These are phyloP conservation scores for Zaprionus lachaisei DNA, from an alignment of 1,140 invertebrate genomes.

Conservation along the genomic window DNA sequence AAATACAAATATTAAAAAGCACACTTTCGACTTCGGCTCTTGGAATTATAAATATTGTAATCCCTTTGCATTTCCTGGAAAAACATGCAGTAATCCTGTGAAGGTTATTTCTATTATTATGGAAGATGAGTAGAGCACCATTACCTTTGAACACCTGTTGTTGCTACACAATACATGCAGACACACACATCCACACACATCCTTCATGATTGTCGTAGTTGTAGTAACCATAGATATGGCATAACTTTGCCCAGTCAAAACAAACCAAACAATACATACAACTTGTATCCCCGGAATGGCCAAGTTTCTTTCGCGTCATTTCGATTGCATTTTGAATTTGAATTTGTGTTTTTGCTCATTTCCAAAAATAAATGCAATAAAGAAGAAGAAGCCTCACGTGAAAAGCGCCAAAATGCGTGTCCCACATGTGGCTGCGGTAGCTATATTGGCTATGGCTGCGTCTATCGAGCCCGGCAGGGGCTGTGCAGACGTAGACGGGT, in stretches of 20 bases:
- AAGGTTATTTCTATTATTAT: not conserved
- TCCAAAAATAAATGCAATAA: constrained; percentile 66
- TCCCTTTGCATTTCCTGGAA: not conserved
- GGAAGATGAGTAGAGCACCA: not conserved
- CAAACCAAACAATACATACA: constrained; percentile 15
- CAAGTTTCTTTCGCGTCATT: constrained; percentile 8
- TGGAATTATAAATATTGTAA: not conserved
- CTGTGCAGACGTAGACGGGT: constrained; percentile 4
- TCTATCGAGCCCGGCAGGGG: constrained; percentile 11
- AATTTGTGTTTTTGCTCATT: constrained; percentile 65
- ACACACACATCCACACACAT: not conserved
- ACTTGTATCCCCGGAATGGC: constrained; percentile 15
- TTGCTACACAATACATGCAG: not conserved
- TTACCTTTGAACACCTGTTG: constrained; percentile 34
- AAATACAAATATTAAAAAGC: not conserved
- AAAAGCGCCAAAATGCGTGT: constrained; percentile 51
- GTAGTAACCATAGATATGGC: constrained; percentile 45
- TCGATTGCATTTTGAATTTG: constrained; percentile 28
- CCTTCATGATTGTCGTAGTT: constrained; percentile 5
- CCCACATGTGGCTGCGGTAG: constrained; percentile 43
- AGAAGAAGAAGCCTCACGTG: constrained; percentile 16
- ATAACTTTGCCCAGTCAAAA: constrained; percentile 23
- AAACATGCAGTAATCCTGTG: not conserved
- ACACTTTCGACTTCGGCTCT: not conserved
- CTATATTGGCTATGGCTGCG: not conserved